Evolutionary conservation across 2,113 vertebrate genomes (phyloP), one percentile per base, ranked within the genome.

Genomic region (Menidia beryllina): DNA sequence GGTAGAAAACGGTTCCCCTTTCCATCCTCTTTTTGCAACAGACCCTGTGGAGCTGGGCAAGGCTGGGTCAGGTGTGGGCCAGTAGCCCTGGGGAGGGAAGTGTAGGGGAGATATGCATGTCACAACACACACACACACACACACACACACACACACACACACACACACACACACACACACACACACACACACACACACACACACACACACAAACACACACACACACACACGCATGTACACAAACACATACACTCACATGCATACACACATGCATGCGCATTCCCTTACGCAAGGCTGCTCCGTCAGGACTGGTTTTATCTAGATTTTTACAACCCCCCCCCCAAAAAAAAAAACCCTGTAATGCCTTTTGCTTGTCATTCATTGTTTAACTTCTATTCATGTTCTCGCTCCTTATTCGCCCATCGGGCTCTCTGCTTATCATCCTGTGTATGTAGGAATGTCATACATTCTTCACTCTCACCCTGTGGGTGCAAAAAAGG

Each of bases 21-120:
- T 71, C 77, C 74, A 62, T 67, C 53, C 67, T 20, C 34, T 50
- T 83, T n/a, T 72, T 78, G 62, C 65, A 71, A 81, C 70, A 38
- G 64, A 74, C 71, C 87, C 87, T 77, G 58, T 54, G 60, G 84
- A 79, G 86, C 77, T 30, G 38, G 68, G 82, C 75, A 79, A 81
- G 89, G 82, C 71, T 72, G 82, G 90, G 88, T 91, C 87, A 92
- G 91, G 89, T 91, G 86, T 87, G 82, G 86, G 88, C 77, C 91
- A 87, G 69, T 75, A 61, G 87, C 84, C 84, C 73, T 54, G 58
- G 57, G 85, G 82, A 36, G 60, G 70, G 77, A 77, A 78, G 65
- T 75, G 72, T 60, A 59, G 59, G 63, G 70, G 68, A 79, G 72
- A 77, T 73, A 39, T 57, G 68, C 77, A 79, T 82, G 86, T 80